Percentiles rank a stretch among this genome's conserved stretches.
These are phyloP conservation scores for Anolis sagrei DNA, from an alignment of 2,113 vertebrate genomes.

Conservation along the genomic window DNA sequence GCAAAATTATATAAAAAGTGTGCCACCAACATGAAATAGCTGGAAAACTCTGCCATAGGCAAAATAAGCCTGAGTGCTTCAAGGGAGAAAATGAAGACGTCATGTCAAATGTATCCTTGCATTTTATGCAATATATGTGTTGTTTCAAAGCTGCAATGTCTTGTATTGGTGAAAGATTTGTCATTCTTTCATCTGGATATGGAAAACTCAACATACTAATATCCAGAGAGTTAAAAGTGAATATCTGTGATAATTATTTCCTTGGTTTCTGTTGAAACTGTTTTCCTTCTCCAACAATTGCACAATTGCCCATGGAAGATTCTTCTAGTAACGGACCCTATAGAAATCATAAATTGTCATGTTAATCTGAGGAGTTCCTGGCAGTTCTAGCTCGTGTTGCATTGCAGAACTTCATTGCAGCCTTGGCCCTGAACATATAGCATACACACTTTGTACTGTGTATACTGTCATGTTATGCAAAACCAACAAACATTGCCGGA, in stretches of 20 bases:
- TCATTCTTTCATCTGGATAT: background rate
- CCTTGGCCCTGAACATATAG: too few relatives aligned
- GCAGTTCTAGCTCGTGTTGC: too few relatives aligned
- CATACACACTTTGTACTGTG: too few relatives aligned
- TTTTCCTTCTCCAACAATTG: background rate
- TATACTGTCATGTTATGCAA: too few relatives aligned
- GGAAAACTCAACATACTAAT: background rate
- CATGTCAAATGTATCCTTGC: background rate
- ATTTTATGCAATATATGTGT: too few relatives aligned
- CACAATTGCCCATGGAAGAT: background rate
- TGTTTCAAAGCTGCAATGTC: too few relatives aligned
- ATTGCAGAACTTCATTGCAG: too few relatives aligned
- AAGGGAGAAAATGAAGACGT: background rate
- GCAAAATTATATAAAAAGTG: too few relatives aligned
- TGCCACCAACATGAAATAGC: too few relatives aligned
- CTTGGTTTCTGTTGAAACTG: background rate
- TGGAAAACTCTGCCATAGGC: too few relatives aligned
- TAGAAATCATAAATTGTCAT: background rate
- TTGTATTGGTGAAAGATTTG: background rate
- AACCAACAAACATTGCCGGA: too few relatives aligned
- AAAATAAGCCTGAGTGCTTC: background rate
- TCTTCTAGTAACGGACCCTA: background rate
- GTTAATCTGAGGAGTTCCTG: too few relatives aligned
- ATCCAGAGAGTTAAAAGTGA: background rate
- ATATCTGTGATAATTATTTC: background rate